Base-by-base conservation (phyloP, 2,797 vertebrate genomes). In the Cynopterus sphinx region DNA sequence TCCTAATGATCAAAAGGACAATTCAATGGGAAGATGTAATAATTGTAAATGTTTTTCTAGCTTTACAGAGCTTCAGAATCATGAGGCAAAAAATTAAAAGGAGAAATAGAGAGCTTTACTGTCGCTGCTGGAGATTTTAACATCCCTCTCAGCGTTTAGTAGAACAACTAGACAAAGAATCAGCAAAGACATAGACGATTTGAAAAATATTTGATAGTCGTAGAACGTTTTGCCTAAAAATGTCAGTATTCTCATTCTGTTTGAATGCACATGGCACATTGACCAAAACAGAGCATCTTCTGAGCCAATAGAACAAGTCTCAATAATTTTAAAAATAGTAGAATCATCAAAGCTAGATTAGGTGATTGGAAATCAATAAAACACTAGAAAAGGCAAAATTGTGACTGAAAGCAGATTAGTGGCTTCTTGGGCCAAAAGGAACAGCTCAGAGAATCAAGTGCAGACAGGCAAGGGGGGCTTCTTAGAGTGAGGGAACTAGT, bases 291-390 rank as follows among this genome's bases (percentile, higher is more conserved):
- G 41, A 65, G 73, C 21, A 10, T 83, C 57, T 86, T 94, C 82
- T 93, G 70, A 87, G 68, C 71, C 73, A 63, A 31, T 33, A 91
- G 61, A 90, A 46, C 53, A 90, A 89, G 67, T 67, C 73, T 94
- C 39, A 53, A 3, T 88, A 83, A 87, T 70, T 92, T 79, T 49
- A 57, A 81, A 96, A 89, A 43, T 41, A 55, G 49, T 68, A 73
- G 24, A 93, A 55, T 78, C 28, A 39, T 95, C 71, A 28, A 94
- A 94, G 36, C 78, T 77, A 59, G 90, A 57, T 51, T n/a, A 85
- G 53, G 82, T 67, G 17, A 85, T 78, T 61, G 94, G 70, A 94
- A 92, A 78, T 81, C 49, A 43, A 1, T 81, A 59, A 81, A 94
- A 71, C 39, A 13, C 63, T 73, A 65, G 28, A 55, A 93, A 88